A percentile compares a stretch with the other conserved stretches of the same genome.
Evolutionary conservation across 2,888 invertebrate genomes (phyloP).

Genomic region (Tuberolachnus salignus): DNA sequence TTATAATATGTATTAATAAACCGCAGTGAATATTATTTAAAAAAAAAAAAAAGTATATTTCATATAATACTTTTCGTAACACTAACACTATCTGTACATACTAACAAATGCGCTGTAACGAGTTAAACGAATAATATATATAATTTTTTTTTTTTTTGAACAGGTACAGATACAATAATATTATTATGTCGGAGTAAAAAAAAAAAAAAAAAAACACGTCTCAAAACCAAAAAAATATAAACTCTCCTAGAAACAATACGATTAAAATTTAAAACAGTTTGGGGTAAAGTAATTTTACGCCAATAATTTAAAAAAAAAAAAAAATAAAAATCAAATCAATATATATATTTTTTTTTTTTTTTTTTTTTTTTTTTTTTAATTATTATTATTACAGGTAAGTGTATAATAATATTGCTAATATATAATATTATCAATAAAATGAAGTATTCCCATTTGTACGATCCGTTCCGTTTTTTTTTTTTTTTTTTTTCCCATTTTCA

Average conservation of each 20-base stretch:
- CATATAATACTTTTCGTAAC: too few species aligned
- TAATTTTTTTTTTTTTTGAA: constrained; percentile 24
- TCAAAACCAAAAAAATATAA: constrained; percentile 2
- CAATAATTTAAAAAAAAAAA: constrained; percentile 23
- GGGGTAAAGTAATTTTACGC: neutral
- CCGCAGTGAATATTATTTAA: too few species aligned
- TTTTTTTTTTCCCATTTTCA: neutral
- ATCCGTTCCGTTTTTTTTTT: constrained; percentile 50
- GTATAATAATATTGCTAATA: constrained; percentile 49
- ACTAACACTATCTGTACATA: constrained; percentile 14
- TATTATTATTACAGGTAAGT: too few species aligned
- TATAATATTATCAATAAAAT: constrained; percentile 29
- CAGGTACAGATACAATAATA: constrained; percentile 46
- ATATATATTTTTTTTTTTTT: neutral
- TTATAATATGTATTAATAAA: too few species aligned
- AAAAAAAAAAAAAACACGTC: constrained; percentile 15
- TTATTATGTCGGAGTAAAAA: constrained; percentile 9
- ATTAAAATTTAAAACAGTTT: constrained; percentile 9
- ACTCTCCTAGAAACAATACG: constrained; percentile 27
- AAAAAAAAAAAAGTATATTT: too few species aligned
- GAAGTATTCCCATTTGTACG: constrained; percentile 52
- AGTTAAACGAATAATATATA: constrained; percentile 23
- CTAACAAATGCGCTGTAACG: constrained; percentile 56
- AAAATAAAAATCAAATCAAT: constrained; percentile 38
- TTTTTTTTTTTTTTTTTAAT: too few species aligned